These are phyloP conservation scores for Melitaea athalia DNA, from an alignment of 2,888 invertebrate species.

Conservation along the genomic window DNA sequence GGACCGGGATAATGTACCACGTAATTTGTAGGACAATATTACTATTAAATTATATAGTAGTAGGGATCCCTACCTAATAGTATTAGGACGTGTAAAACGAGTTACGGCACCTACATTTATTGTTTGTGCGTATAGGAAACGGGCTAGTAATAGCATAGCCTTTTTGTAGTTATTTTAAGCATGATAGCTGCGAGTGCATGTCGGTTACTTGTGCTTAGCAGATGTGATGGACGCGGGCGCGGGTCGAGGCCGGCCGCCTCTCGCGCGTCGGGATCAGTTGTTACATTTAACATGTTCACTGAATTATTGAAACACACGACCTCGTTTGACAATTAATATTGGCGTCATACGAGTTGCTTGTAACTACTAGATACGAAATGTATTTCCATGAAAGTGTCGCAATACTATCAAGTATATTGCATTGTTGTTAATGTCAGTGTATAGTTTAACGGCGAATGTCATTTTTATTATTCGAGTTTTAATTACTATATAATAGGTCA, in stretches of 20 bases:
- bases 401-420: no score
- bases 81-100: not conserved
- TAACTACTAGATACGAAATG: no score
- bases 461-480: slow-evolving; percentile 2
- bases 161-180: not conserved
- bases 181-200: not conserved
- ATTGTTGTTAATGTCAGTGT: no score
- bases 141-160: not conserved
- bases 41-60: no score
- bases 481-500: slow-evolving; percentile 1
- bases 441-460: not conserved
- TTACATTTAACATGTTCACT: not conserved
- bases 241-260: slow-evolving; percentile 43
- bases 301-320: not conserved
- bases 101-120: not conserved
- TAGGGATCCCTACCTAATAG: no score
- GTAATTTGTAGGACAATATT: no score
- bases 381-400: no score
- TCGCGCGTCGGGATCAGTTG: slow-evolving; percentile 9
- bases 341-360: no score
- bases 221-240: slow-evolving; percentile 1
- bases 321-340: no score
- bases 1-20: no score
- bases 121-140: not conserved
- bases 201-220: not conserved